phyloP scores from a whole-genome alignment of 2,888 invertebrate species.

The Xestia rhomboidea region DNA sequence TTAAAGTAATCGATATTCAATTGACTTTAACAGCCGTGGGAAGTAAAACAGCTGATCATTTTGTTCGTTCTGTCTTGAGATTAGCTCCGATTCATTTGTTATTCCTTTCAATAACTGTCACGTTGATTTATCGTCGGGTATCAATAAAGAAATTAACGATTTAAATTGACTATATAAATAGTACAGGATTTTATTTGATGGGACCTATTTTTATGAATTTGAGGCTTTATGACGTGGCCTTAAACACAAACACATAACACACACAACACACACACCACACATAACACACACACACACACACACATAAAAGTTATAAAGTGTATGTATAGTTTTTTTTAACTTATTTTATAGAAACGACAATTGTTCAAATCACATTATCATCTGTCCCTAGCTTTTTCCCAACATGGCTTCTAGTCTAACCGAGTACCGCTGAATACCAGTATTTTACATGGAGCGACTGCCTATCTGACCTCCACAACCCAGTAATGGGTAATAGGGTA shows the following conservation, averaged over 20 bases:
- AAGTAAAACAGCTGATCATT: constrained; percentile 41
- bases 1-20: constrained; percentile 43
- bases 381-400: too few relatives aligned
- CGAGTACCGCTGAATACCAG: too few relatives aligned
- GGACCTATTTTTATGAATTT: neutral
- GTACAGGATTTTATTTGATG: neutral
- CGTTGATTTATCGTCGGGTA: constrained; percentile 19
- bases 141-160: constrained; percentile 9
- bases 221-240: too few relatives aligned
- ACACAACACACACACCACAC: too few relatives aligned
- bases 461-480: too few relatives aligned
- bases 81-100: constrained; percentile 37
- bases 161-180: neutral
- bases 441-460: too few relatives aligned
- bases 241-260: too few relatives aligned
- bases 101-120: constrained; percentile 39
- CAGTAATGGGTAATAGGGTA: too few relatives aligned
- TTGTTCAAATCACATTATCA: neutral
- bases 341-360: neutral
- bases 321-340: neutral
- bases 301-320: too few relatives aligned
- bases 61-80: constrained; percentile 29
- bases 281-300: too few relatives aligned
- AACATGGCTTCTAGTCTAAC: too few relatives aligned
- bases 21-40: constrained; percentile 36